These are phyloP conservation scores for Lordiphosa mommai DNA, from an alignment of 1,140 invertebrate species.

Conservation along the genomic window DNA sequence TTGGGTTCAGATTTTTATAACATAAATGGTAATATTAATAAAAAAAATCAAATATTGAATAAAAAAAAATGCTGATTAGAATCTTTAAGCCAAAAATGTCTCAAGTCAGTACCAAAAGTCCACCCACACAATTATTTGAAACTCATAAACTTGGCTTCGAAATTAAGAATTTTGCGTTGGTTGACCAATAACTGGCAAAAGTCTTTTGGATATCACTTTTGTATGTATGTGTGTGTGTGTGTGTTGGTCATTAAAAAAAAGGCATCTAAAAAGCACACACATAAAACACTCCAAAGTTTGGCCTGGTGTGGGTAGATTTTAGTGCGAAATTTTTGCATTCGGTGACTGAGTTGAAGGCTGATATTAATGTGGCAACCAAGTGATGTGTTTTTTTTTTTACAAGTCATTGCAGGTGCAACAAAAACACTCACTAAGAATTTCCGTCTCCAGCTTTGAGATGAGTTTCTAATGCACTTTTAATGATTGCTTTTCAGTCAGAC, in stretches of 20 bases:
- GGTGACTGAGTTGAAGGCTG: conserved; percentile 25
- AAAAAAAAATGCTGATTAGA: background rate
- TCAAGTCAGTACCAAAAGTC: background rate
- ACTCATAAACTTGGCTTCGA: conserved; percentile 41
- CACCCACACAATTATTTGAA: background rate
- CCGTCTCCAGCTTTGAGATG: conserved; percentile 7
- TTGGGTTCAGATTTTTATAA: background rate
- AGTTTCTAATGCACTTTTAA: conserved; percentile 70
- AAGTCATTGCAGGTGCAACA: conserved; percentile 68
- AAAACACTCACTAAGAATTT: conserved; percentile 37
- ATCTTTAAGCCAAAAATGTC: background rate
- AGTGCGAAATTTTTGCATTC: conserved; percentile 26
- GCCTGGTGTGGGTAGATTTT: conserved; percentile 33
- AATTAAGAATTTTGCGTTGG: conserved; percentile 41
- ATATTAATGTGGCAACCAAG: background rate
- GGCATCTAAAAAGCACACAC: conserved; percentile 20
- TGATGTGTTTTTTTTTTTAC: conserved; percentile 46
- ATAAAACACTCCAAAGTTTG: conserved; percentile 25
- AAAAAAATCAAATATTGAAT: background rate
- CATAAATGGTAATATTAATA: background rate
- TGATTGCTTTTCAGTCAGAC: conserved; percentile 15
- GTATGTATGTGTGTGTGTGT: conserved; percentile 9
- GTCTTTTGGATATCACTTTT: conserved; percentile 37
- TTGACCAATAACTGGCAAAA: conserved; percentile 31
- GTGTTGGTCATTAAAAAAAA: conserved; percentile 5